Base-by-base conservation (phyloP, 2,113 vertebrate genomes). In the Phaethornis superciliosus region DNA sequence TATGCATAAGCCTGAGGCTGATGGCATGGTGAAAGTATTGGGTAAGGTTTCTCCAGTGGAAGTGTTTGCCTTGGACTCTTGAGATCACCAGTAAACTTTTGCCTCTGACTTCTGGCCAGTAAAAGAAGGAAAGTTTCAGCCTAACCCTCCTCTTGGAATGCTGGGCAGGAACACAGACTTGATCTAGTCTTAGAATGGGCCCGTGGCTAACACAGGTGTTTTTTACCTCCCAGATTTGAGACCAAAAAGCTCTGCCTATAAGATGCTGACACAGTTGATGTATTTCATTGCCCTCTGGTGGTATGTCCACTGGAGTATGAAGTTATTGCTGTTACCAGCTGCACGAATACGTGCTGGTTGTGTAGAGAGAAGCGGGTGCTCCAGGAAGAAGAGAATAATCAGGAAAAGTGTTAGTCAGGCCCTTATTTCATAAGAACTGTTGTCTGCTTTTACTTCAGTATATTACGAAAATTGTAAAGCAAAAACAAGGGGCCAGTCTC, bases 261-360 rank as follows among this genome's bases (percentile, higher is more conserved):
- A 58, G 24, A 59, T 58, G 51, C 24, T 69, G 55, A n/a, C 0
- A 1, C 4, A n/a, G 49, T 30, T 6, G 1, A 12, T 30, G 42
- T 24, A 26, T 93, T 93, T 55, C 88, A 60, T 94, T 94, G 90
- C 90, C 85, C 88, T 90, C 86, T 95, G 86, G 44, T 84, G 90
- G 77, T 0, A 0, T 15, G 33, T 68, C 60, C 69, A 15, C 44
- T n/a, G 8, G 59, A 68, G 33, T 15, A 44, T 47, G n/a, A 70
- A 32, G 47, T 30, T 68, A 2, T 6, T 74, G 52, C 37, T 90
- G 4, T n/a, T 77, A 16, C 32, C 23, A 16, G 28, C 27, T 88
- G 46, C 32, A 40, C 27, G 54, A 65, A 9, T 52, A 51, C 0
- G 0, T 18, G 47, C 26, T 59, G 30, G 40, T 69, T 44, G 23